Base-by-base conservation (phyloP, 2,888 invertebrate species). In the Drosophila parthenogenetica region DNA sequence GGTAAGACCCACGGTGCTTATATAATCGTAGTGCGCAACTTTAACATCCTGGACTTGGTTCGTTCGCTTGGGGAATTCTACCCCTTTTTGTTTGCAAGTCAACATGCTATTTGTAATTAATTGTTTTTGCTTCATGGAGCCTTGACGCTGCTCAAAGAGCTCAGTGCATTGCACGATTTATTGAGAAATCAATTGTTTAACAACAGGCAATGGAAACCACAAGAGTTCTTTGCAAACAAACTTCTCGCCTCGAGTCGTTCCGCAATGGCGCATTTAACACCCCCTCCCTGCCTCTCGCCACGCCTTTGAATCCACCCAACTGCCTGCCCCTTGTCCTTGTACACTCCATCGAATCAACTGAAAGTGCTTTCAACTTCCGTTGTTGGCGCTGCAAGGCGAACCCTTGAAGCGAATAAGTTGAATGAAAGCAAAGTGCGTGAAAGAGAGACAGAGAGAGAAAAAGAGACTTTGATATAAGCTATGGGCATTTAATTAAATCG, bases 111-210 rank as follows among this genome's bases (percentile, higher is more conserved):
- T 89, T 89, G 84, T 85, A 85, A 85, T 85, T 85, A 85, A 85
- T 85, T 85, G 84, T 85, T 89, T 85, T 85, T 85, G 82, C 89
- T 68, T 64, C 72, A 84, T 73, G 79, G 69, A 76, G 84, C 70
- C 78, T 57, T 51, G 46, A 43, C 50, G 59, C 62, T 42, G 51
- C 49, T 65, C 50, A 22, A 45, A 63, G 62, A 16, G 54, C 53
- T 54, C 87, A 87, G 89, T 82, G 86, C 84, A 89, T 73, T 89
- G 87, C 68, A 89, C 89, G 87, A 85, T 85, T 85, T 85, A 85
- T 85, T 85, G 89, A 83, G 89, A 85, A 85, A 89, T 85, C 84
- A 85, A 85, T 85, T 85, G 84, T 85, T 85, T 89, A 85, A 89
- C 84, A 85, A 88, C 82, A 88, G 88, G 84, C 84, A 87, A 85